These are phyloP conservation scores for Drosophila mettleri DNA, from an alignment of 2,888 invertebrate genomes.

Conservation along the genomic window DNA sequence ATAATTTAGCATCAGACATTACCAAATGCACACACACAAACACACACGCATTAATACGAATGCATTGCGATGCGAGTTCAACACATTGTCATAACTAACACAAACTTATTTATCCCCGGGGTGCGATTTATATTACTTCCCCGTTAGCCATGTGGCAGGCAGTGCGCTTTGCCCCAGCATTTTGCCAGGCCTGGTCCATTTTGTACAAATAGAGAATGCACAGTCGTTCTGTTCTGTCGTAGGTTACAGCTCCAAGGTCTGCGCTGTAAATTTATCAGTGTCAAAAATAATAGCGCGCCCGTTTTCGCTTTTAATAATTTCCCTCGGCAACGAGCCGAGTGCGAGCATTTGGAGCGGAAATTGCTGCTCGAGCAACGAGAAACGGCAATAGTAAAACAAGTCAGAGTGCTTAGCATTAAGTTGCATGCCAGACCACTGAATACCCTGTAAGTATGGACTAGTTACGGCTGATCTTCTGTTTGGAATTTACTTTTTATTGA, in stretches of 20 bases:
- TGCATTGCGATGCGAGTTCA: conserved; percentile 51
- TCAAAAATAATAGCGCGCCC: conserved; percentile 78
- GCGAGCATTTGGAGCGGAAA: conserved; percentile 75
- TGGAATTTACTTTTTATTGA: too few relatives aligned
- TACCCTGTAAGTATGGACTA: conserved; percentile 19
- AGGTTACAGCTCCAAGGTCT: conserved; percentile 75
- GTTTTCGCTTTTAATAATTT: conserved; percentile 80
- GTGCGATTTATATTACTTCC: conserved; percentile 81
- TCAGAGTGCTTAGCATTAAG: background rate
- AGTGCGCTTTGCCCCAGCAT: conserved; percentile 8
- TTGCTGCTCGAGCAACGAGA: conserved; percentile 63
- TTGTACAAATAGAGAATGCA: conserved; percentile 33
- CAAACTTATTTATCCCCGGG: conserved; percentile 79
- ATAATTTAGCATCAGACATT: conserved; percentile 51
- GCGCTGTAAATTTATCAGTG: conserved; percentile 77
- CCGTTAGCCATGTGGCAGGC: conserved; percentile 61
- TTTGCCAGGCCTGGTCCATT: conserved; percentile 12
- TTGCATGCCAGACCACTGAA: background rate
- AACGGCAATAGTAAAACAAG: conserved; percentile 34
- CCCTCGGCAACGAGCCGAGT: conserved; percentile 66
- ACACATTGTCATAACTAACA: conserved; percentile 78
- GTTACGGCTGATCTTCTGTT: too few relatives aligned
- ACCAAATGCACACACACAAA: conserved; percentile 14
- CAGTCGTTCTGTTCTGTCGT: conserved; percentile 30
- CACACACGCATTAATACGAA: conserved; percentile 16